Percentiles rank a stretch among this genome's conserved stretches.
phyloP scores from a whole-genome alignment of 2,113 vertebrate genomes.

The Alligator sinensis region DNA sequence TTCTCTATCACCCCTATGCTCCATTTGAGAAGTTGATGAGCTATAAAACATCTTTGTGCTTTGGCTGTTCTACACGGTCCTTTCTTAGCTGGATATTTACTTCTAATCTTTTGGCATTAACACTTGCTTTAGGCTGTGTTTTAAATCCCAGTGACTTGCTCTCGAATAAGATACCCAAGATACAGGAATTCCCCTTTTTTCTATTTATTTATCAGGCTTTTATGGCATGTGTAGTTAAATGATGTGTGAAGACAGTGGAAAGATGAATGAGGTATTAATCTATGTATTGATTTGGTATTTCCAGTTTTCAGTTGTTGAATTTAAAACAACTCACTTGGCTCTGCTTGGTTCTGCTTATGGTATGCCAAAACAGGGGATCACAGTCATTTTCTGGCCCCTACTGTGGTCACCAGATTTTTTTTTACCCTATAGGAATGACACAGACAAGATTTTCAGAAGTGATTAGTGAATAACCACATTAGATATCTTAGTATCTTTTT shows the following conservation, averaged over 20 bases:
- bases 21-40: constrained; percentile 56
- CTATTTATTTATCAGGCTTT: neutral
- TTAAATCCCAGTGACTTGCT: constrained; percentile 2
- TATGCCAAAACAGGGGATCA: neutral
- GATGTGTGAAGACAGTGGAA: neutral
- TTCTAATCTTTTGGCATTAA: neutral
- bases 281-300: constrained; percentile 27
- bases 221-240: neutral
- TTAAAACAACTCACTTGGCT: neutral
- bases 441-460: neutral
- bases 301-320: neutral
- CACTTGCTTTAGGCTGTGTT: constrained; percentile 28
- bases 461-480: neutral
- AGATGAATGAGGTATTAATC: constrained; percentile 20
- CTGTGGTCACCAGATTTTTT: neutral
- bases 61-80: neutral
- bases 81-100: constrained; percentile 12
- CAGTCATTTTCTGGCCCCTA: neutral
- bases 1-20: constrained; percentile 23
- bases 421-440: neutral
- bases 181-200: neutral
- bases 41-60: constrained; percentile 39
- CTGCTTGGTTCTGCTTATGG: constrained; percentile 7
- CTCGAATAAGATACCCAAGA: neutral
- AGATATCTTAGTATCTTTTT: too few species aligned